A percentile compares a stretch with the other conserved stretches of the same genome.
phyloP scores from a whole-genome alignment of 2,888 invertebrate genomes.

The Electrophaes corylata region DNA sequence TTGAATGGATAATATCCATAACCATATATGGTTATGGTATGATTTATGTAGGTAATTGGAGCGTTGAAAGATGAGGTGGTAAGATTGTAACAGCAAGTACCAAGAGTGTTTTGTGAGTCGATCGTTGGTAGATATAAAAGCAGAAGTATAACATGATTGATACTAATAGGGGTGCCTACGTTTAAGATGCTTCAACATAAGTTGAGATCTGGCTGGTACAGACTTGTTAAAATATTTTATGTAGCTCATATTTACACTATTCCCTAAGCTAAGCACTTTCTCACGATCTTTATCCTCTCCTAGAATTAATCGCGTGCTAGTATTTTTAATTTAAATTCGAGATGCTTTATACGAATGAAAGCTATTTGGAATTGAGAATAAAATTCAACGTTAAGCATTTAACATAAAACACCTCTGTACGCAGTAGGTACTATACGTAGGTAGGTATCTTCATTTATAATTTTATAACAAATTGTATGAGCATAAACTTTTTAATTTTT shows the following conservation, averaged over 20 bases:
- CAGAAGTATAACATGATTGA: slow-evolving; percentile 6
- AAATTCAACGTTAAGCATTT: not conserved
- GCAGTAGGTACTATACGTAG: no score
- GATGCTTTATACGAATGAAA: not conserved
- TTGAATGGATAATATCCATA: no score
- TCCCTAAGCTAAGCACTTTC: slow-evolving; percentile 36
- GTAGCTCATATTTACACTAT: slow-evolving; percentile 34
- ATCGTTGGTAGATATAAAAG: slow-evolving; percentile 5
- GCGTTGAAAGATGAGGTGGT: slow-evolving; percentile 17
- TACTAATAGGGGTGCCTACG: not conserved
- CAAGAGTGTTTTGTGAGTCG: slow-evolving; percentile 2
- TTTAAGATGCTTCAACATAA: slow-evolving; percentile 8
- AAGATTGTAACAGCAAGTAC: slow-evolving; percentile 7
- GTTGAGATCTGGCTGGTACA: slow-evolving; percentile 57
- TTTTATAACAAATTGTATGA: not conserved
- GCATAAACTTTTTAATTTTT: not conserved
- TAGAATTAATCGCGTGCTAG: slow-evolving; percentile 16
- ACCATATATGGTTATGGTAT: no score
- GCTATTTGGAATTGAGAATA: slow-evolving; percentile 4
- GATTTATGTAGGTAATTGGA: not conserved
- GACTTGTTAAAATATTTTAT: slow-evolving; percentile 37
- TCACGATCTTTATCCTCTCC: slow-evolving; percentile 32
- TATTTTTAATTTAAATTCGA: slow-evolving; percentile 10
- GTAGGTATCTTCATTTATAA: no score
- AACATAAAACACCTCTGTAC: no score